A percentile compares a stretch with the other conserved stretches of the same genome.
phyloP scores from a whole-genome alignment of 2,888 invertebrate genomes.

The Trichacis sp. region DNA sequence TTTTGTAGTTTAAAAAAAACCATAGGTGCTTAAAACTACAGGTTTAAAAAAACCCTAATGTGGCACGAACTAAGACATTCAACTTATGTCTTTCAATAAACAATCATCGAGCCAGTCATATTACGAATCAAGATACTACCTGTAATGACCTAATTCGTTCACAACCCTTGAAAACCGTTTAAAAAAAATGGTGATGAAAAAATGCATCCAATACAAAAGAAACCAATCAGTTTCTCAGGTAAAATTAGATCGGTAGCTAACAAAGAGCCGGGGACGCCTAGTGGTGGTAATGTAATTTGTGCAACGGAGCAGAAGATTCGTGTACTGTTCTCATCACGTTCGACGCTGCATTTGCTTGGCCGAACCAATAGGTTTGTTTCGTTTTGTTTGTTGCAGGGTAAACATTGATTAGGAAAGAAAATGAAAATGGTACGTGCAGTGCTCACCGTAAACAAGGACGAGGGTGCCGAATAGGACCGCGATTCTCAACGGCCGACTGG shows the following conservation, averaged over 20 bases:
- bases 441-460: conserved; percentile 66
- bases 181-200: no score
- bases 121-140: no score
- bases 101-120: no score
- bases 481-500: conserved; percentile 65
- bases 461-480: conserved; percentile 64
- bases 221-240: no score
- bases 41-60: no score
- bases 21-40: no score
- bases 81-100: no score
- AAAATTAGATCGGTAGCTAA: not conserved
- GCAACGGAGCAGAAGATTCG: conserved; percentile 12
- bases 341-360: conserved; percentile 35
- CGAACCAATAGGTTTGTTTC: conserved; percentile 24
- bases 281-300: conserved; percentile 16
- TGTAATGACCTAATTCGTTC: no score
- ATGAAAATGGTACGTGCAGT: conserved; percentile 41
- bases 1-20: no score
- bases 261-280: not conserved
- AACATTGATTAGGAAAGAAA: conserved; percentile 42
- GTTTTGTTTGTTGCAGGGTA: conserved; percentile 27
- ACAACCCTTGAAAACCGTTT: no score
- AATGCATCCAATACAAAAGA: no score
- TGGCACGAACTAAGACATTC: no score
- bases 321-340: conserved; percentile 22